A percentile compares a stretch with the other conserved stretches of the same genome.
These are phyloP conservation scores for Microtus ochrogaster DNA, from an alignment of 2,113 vertebrate genomes.

Conservation along the genomic window DNA sequence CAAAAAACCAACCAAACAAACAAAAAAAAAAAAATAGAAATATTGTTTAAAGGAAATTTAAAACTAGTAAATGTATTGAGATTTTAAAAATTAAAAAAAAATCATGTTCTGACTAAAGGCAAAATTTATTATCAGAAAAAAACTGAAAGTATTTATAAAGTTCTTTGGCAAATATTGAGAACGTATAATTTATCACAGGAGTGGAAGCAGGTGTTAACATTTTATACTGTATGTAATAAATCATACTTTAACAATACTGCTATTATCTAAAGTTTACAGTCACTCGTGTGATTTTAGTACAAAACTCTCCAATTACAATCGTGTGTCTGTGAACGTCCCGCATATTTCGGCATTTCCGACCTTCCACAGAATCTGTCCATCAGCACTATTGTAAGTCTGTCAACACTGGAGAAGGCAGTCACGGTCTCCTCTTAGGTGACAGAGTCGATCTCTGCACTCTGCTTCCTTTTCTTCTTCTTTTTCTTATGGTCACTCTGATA, in stretches of 20 bases:
- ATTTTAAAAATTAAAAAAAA: not conserved
- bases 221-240: conserved; percentile 42
- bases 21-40: not conserved
- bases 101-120: not conserved
- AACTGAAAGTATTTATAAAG: not conserved
- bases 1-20: no score
- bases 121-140: not conserved
- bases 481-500: conserved; percentile 90
- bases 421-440: conserved; percentile 87
- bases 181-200: conserved; percentile 3
- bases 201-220: not conserved
- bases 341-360: not conserved
- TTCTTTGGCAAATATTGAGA: not conserved
- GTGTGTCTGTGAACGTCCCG: not conserved
- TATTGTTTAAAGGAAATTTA: not conserved
- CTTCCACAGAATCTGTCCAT: conserved; percentile 21
- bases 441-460: conserved; percentile 60
- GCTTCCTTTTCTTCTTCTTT: conserved; percentile 90
- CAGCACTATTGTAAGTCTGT: not conserved
- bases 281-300: conserved; percentile 4
- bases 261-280: not conserved
- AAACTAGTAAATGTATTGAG: not conserved
- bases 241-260: not conserved
- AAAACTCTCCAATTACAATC: not conserved
- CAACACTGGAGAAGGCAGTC: conserved; percentile 13